These are phyloP conservation scores for Phoeniculus purpureus DNA, from an alignment of 2,797 vertebrate genomes.

Conservation along the genomic window DNA sequence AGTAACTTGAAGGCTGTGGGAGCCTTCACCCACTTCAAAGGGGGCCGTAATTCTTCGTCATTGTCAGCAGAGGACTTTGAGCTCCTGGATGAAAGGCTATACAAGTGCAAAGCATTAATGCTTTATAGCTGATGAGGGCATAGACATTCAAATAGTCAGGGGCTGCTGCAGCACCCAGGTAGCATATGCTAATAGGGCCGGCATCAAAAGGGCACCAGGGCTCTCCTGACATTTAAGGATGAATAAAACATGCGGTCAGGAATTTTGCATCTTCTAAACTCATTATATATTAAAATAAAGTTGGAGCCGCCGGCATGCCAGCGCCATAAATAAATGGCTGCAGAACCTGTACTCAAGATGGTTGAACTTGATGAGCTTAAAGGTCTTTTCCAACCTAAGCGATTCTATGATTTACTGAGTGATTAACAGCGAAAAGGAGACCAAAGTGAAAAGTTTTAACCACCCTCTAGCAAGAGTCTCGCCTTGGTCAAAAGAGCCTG, in stretches of 20 bases:
- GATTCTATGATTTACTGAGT: not conserved
- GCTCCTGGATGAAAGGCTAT: slow-evolving; percentile 55
- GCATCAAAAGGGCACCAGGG: slow-evolving; percentile 58
- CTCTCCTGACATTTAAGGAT: slow-evolving; percentile 7
- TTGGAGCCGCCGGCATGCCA: not conserved
- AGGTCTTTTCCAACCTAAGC: too few relatives aligned
- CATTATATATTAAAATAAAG: slow-evolving; percentile 17
- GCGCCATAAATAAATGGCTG: not conserved
- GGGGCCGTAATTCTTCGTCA: slow-evolving; percentile 17
- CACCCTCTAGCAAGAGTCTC: not conserved
- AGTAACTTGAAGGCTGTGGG: not conserved
- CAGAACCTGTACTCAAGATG: not conserved
- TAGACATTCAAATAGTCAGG: slow-evolving; percentile 57
- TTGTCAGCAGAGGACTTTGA: slow-evolving; percentile 33
- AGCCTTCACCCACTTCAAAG: slow-evolving; percentile 53
- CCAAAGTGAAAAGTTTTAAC: not conserved
- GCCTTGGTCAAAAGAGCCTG: not conserved
- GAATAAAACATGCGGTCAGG: slow-evolving; percentile 56
- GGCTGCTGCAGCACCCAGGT: slow-evolving; percentile 22
- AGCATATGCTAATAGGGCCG: slow-evolving; percentile 42
- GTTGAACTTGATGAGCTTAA: too few relatives aligned
- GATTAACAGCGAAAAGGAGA: not conserved
- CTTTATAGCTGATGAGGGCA: slow-evolving; percentile 44
- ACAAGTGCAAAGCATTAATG: slow-evolving; percentile 60
- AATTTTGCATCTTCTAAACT: slow-evolving; percentile 31